These are phyloP conservation scores for Margarornis squamiger DNA, from an alignment of 2,797 vertebrate species.

Conservation along the genomic window DNA sequence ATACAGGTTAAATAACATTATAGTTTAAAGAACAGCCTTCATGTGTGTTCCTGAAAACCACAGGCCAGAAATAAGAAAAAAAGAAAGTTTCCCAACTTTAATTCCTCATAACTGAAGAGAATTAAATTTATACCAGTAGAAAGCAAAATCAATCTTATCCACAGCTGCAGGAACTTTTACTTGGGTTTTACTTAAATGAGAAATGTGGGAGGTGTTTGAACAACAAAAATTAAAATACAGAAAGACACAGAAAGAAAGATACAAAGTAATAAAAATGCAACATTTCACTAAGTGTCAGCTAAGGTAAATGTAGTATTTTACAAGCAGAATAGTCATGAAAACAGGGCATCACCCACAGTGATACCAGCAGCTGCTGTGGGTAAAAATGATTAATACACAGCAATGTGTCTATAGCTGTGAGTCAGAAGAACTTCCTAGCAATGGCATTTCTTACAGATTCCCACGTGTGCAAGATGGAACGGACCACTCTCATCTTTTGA, in stretches of 20 bases:
- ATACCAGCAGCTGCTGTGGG: background rate
- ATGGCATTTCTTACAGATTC: background rate
- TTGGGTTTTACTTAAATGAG: background rate
- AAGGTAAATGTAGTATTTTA: background rate
- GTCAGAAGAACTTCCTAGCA: background rate
- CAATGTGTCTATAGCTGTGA: background rate
- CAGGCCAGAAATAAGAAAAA: background rate
- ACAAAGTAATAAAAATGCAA: background rate
- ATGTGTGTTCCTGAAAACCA: background rate
- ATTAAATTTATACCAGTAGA: background rate
- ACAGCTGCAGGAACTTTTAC: background rate
- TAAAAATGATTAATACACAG: background rate
- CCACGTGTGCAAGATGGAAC: background rate
- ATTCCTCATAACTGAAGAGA: background rate
- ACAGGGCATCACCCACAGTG: background rate
- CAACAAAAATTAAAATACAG: background rate
- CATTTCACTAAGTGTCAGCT: background rate
- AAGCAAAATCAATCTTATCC: background rate
- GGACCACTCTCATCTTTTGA: background rate
- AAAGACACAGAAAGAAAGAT: background rate
- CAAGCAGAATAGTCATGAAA: background rate
- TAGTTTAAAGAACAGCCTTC: background rate
- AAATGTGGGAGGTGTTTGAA: background rate
- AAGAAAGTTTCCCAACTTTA: background rate
- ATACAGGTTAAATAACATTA: background rate